A percentile compares a stretch with the other conserved stretches of the same genome.
Evolutionary conservation across 2,888 invertebrate species (phyloP).

Genomic region (Thelaira solivaga): DNA sequence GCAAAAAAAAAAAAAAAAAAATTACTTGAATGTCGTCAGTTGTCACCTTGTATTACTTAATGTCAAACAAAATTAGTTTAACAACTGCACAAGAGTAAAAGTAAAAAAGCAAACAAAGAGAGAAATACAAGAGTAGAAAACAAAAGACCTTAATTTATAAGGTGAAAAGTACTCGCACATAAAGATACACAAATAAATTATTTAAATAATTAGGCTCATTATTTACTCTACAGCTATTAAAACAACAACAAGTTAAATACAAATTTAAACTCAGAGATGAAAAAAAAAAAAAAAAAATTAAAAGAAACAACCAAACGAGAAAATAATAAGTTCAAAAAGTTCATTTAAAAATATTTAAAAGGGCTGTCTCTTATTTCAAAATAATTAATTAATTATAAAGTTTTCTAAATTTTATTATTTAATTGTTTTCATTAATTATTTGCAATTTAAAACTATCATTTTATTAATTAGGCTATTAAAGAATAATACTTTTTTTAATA

Average conservation of each 20-base stretch:
- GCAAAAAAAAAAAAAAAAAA: constrained; percentile 9
- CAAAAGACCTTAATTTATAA: constrained; percentile 54
- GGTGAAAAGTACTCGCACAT: constrained; percentile 29
- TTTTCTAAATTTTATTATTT: too few species aligned
- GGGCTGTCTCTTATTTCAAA: too few species aligned
- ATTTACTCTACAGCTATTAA: not conserved
- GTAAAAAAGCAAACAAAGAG: not conserved
- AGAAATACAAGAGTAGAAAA: constrained; percentile 2
- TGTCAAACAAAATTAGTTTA: constrained; percentile 69
- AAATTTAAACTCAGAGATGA: constrained; percentile 20
- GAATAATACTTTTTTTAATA: too few species aligned
- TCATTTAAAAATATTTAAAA: too few species aligned
- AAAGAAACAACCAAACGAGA: too few species aligned
- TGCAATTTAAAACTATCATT: too few species aligned
- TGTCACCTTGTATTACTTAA: constrained; percentile 69
- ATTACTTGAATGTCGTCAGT: constrained; percentile 68
- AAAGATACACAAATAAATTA: constrained; percentile 3
- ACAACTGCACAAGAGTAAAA: constrained; percentile 42
- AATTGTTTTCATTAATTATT: too few species aligned
- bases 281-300: too few species aligned
- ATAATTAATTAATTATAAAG: too few species aligned
- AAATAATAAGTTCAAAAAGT: too few species aligned
- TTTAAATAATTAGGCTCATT: constrained; percentile 47
- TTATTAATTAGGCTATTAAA: too few species aligned
- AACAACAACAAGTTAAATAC: not conserved